phyloP scores from a whole-genome alignment of 2,888 invertebrate genomes.

The Caenorhabditis afra region DNA sequence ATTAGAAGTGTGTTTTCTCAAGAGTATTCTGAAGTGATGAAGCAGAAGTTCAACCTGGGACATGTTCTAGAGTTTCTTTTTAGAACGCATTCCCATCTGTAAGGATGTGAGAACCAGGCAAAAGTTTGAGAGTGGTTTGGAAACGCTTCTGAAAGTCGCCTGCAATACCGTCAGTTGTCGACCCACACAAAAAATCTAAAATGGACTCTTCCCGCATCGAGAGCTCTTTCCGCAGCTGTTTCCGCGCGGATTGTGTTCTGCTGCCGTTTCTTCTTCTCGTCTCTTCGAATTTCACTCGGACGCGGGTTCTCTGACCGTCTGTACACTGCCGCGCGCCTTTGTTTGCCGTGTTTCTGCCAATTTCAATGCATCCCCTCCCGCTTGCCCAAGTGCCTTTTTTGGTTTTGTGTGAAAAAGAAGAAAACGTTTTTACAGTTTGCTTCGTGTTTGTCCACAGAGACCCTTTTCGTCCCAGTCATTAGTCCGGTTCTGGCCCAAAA shows the following conservation, averaged over 20 bases:
- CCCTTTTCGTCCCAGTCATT: conserved; percentile 5
- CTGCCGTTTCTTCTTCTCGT: neutral
- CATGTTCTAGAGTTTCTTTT: too few relatives aligned
- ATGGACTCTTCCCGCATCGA: too few relatives aligned
- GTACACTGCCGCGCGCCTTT: conserved; percentile 19
- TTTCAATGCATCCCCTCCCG: conserved; percentile 26
- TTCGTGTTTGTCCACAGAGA: conserved; percentile 17
- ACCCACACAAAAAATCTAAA: too few relatives aligned
- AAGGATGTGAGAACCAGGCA: too few relatives aligned
- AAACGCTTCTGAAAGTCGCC: too few relatives aligned
- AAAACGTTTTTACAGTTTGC: conserved; percentile 21
- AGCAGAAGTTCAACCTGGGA: too few relatives aligned
- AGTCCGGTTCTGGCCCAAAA: conserved; percentile 20
- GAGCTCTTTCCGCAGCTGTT: neutral
- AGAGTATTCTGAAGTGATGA: conserved; percentile 13
- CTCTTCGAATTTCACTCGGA: too few relatives aligned
- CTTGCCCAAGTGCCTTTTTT: conserved; percentile 24
- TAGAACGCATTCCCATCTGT: too few relatives aligned
- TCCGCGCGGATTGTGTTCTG: conserved; percentile 8
- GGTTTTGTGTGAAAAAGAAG: conserved; percentile 9
- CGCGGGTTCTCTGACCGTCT: conserved; percentile 4
- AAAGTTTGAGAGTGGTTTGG: too few relatives aligned
- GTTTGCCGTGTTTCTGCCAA: conserved; percentile 19
- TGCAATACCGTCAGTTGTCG: too few relatives aligned
- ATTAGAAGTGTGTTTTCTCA: conserved; percentile 7